Percentiles rank a stretch among this genome's conserved stretches.
Conservation (phyloP, 2,113 vertebrate species). For the Cephalopterus ornatus region DNA sequence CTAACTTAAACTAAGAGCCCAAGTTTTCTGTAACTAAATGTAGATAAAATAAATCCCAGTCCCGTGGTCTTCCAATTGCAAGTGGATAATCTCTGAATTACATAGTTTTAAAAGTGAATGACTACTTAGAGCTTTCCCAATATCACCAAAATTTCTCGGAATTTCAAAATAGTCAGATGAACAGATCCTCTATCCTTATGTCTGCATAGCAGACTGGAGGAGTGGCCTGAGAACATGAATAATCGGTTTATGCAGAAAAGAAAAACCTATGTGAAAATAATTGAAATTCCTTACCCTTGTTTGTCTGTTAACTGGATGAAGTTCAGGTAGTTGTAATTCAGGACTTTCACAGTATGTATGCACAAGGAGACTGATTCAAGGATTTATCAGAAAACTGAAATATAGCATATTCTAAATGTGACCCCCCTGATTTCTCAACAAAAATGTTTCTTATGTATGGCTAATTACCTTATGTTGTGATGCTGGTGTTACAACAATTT, state of each 20-base stretch:
- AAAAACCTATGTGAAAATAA: background rate
- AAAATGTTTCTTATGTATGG: background rate
- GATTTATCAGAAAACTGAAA: background rate
- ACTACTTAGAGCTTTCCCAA: background rate
- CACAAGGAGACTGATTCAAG: background rate
- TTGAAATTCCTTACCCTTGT: background rate
- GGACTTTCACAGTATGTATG: background rate
- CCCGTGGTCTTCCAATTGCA: background rate
- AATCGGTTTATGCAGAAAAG: background rate
- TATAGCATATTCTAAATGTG: background rate
- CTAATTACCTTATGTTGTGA: background rate
- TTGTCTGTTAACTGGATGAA: background rate
- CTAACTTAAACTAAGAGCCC: background rate
- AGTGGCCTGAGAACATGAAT: background rate
- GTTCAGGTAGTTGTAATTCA: background rate
- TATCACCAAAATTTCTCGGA: background rate
- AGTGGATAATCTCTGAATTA: background rate
- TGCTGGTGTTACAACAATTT: background rate
- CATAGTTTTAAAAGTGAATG: background rate
- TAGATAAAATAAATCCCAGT: background rate
- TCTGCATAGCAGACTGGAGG: background rate
- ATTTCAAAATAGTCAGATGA: background rate
- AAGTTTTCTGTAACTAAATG: background rate
- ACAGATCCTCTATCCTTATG: background rate
- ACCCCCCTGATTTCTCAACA: background rate